Base-by-base conservation (phyloP, 2,797 vertebrate genomes). In the Tolypeutes matacus region DNA sequence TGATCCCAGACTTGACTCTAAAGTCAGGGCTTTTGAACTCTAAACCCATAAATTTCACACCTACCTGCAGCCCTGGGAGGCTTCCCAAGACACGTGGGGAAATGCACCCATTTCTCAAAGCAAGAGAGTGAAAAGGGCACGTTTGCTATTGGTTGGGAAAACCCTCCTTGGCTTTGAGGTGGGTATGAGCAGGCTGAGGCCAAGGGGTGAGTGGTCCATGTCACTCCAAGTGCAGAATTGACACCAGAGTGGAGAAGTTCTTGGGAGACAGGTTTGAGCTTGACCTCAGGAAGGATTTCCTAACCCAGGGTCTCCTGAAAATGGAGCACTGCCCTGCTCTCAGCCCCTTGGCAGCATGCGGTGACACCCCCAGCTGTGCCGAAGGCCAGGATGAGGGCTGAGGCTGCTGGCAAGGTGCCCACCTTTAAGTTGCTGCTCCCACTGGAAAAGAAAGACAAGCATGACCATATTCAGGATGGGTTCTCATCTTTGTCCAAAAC, bases 151-250 rank as follows among this genome's bases (percentile, higher is more conserved):
- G 20, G 56, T 67, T 25, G 42, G 80, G n/a, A 3, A 70, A 82
- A 46, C 1, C 20, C 20, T 10, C 7, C 3, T 0, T 53, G 46
- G 53, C 20, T 86, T 83, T 0, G 0, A 82, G 73, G 29, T 75
- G 0, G 23, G 27, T 27, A 1, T 1, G 27, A 78, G 84, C 8
- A 18, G 4, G 42, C 11, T 1, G 8, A 65, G 3, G 4, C 36
- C 11, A 11, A 1, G 62, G 0, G 49, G 17, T 3, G 14, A 39
- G 21, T 4, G 4, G 31, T 34, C 25, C 0, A 2, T 5, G n/a
- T n/a, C 53, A 77, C 34, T 27, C 46, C 3, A 13, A 17, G 36
- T 0, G 34, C 27, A 29, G 25, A 91, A 56, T 0, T 5, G 70
- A 58, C 39, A 42, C 14, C 10, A 0, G 5, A 0, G 2, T 65